Base-by-base conservation (phyloP, 2,888 invertebrate genomes). In the Drosophila anceps region DNA sequence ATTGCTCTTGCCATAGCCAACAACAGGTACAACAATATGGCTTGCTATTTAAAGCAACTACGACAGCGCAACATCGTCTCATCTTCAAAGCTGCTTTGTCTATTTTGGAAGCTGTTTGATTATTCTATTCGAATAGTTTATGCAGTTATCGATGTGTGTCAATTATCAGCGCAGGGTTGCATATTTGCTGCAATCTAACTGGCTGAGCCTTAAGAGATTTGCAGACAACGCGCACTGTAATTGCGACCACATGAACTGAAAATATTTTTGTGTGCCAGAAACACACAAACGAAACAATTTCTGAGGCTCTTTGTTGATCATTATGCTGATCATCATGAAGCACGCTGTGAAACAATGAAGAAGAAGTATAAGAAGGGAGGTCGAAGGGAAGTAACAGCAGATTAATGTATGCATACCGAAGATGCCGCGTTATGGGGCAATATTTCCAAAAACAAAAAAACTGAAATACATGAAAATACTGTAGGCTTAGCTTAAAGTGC, bases 391-490 rank as follows among this genome's bases (percentile, higher is more conserved):
- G 5, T 18, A 66, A 55, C 33, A 44, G 54, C 44, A 57, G 58
- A 57, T 63, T 61, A 50, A 70, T 61, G 63, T 74, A 64, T 79
- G 70, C 61, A 79, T 50, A 33, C 41, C 33, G 41, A 64, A 65
- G 43, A 68, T 68, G 73, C 53, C 43, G 73, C 44, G 33, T 20
- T 46, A 29, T 71, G 48, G 37, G 51, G 66, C 60, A 69, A 54
- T 50, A 65, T 75, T 79, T 54, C 76, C 77, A 74, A 77, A 76
- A 69, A 55, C 48, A 79, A 64, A 50, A 64, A 50, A 53, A 29
- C n/a, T 15, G 46, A 50, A 12, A 31, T 46, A 18, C n/a, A 12
- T n/a, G n/a, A n/a, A n/a, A n/a, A n/a, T n/a, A n/a, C n/a, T n/a
- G 31, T 20, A 20, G 9, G 8, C 27, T 2, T 12, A 4, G 6